These are phyloP conservation scores for Nebria ingens DNA, from an alignment of 1,140 invertebrate species.

Conservation along the genomic window DNA sequence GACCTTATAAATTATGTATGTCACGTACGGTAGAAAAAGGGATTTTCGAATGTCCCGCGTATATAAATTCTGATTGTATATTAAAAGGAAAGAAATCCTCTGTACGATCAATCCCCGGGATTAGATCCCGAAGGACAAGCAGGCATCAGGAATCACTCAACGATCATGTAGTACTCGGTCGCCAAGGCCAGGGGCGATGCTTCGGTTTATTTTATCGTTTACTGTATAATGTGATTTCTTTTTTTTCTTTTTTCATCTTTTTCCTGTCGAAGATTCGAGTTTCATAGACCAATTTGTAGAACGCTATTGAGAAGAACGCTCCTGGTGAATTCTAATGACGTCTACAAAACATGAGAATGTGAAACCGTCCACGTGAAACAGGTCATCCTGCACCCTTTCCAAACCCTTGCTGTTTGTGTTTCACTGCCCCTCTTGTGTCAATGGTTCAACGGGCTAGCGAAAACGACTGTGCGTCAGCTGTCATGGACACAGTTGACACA, in stretches of 20 bases:
- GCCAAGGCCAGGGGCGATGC: background rate
- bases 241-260: no score
- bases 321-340: background rate
- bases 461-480: no score
- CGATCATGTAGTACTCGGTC: background rate
- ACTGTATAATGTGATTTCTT: conserved; percentile 3
- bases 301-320: background rate
- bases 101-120: conserved; percentile 3
- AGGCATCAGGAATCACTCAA: background rate
- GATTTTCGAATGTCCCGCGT: background rate
- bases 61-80: conserved; percentile 10
- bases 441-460: no score
- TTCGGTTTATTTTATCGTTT: conserved; percentile 6
- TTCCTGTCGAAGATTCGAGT: conserved; percentile 4
- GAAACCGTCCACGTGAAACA: background rate
- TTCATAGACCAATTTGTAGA: conserved; percentile 8
- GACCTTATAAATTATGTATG: background rate
- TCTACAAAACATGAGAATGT: background rate
- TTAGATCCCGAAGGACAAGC: background rate
- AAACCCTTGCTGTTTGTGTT: background rate
- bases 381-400: background rate
- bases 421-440: no score
- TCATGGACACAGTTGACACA: background rate
- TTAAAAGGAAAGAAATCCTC: conserved; percentile 1
- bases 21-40: background rate